Percentiles rank a stretch among this genome's conserved stretches.
phyloP scores from a whole-genome alignment of 2,888 invertebrate genomes.

The Drosophila macrothrix region DNA sequence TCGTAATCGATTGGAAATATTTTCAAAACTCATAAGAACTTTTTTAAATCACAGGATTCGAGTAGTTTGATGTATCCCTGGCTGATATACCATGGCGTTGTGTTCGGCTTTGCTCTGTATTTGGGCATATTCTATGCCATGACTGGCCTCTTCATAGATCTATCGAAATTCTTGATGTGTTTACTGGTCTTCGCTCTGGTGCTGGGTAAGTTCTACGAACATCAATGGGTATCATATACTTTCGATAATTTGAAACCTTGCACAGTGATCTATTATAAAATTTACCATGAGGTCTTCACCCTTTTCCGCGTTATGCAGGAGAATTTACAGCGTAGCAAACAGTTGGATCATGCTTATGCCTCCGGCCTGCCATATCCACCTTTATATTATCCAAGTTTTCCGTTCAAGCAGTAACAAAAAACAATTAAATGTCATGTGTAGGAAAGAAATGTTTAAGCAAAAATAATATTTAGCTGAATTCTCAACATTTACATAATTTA shows the following conservation, averaged over 20 bases:
- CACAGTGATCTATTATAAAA: constrained; percentile 72
- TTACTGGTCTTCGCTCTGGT: constrained; percentile 58
- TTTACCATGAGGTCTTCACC: constrained; percentile 71
- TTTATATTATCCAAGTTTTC: constrained; percentile 54
- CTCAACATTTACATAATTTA: constrained; percentile 74
- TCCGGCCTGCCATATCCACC: constrained; percentile 51
- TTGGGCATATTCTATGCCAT: constrained; percentile 65
- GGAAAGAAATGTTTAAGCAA: not conserved
- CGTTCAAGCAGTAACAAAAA: constrained; percentile 45
- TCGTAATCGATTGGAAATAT: not conserved
- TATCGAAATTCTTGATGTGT: constrained; percentile 68
- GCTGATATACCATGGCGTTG: constrained; percentile 73
- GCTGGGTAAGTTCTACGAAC: constrained; percentile 47
- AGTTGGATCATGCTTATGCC: constrained; percentile 51
- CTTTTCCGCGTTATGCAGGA: constrained; percentile 71
- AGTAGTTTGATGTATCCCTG: constrained; percentile 69
- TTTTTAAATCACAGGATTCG: constrained; percentile 46
- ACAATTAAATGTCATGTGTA: not conserved
- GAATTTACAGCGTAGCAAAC: constrained; percentile 20
- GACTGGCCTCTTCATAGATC: constrained; percentile 69
- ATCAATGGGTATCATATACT: rapidly evolving
- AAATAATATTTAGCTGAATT: constrained; percentile 2
- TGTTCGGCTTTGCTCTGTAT: constrained; percentile 69
- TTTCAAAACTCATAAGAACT: not conserved
- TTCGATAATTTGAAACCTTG: not conserved